phyloP scores from a whole-genome alignment of 2,113 vertebrate genomes.

The Coturnix japonica region DNA sequence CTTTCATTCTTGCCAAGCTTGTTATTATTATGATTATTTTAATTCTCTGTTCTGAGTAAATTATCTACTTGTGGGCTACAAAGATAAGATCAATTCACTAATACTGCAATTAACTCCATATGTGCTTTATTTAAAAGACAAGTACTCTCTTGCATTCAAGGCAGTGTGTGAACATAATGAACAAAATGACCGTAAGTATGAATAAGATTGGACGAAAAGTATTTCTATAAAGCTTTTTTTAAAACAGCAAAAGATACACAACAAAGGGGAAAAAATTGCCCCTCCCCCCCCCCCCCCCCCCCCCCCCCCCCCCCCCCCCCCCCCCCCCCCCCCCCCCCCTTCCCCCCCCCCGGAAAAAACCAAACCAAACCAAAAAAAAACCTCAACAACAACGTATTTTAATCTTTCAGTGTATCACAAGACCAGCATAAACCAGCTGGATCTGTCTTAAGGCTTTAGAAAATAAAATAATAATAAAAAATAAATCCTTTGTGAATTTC shows the following conservation, averaged over 20 bases:
- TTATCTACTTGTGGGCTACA: background rate
- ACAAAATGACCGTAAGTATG: background rate
- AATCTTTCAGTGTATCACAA: background rate
- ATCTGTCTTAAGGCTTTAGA: background rate
- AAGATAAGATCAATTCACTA: background rate
- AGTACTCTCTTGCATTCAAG: background rate
- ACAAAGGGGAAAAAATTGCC: too few species aligned
- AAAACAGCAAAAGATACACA: background rate
- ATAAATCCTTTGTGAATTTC: background rate
- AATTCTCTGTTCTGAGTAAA: background rate
- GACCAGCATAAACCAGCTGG: background rate
- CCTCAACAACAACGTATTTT: background rate
- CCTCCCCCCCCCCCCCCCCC: too few species aligned
- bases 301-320: too few species aligned
- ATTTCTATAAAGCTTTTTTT: background rate
- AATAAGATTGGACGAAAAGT: background rate
- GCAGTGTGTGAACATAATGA: fast-evolving
- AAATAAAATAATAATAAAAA: background rate
- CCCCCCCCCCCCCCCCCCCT: too few species aligned
- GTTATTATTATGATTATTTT: background rate
- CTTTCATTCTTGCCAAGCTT: background rate
- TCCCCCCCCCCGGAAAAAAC: too few species aligned
- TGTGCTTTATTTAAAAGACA: background rate
- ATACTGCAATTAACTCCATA: background rate
- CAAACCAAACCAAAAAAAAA: too few species aligned